Conservation (phyloP, 2,888 invertebrate genomes). For the Lottia gigantea region DNA sequence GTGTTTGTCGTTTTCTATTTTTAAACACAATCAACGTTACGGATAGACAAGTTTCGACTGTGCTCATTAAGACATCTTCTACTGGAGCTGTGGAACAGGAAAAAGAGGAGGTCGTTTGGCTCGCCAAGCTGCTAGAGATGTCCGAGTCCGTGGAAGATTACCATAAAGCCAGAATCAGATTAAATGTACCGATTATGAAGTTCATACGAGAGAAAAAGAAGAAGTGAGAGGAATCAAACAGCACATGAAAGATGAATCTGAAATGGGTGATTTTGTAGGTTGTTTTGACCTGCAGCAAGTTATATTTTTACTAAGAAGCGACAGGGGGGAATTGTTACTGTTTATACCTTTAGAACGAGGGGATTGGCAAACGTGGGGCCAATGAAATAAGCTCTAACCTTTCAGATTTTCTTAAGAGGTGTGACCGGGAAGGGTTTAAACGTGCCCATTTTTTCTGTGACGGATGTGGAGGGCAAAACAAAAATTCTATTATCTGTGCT, state of each 20-base stretch:
- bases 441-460: not conserved
- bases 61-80: not conserved
- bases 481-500: slow-evolving; percentile 12
- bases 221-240: not conserved
- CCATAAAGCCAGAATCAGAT: no score
- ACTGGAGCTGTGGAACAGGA: not conserved
- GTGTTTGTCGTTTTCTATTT: not conserved
- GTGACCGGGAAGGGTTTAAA: not conserved
- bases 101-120: no score
- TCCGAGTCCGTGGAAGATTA: no score
- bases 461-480: slow-evolving; percentile 12
- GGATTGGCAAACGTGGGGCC: not conserved
- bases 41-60: not conserved
- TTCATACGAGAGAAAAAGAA: not conserved
- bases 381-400: not conserved
- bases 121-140: no score
- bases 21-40: not conserved
- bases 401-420: not conserved
- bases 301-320: not conserved
- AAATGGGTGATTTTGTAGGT: not conserved
- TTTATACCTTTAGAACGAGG: not conserved
- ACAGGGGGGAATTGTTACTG: not conserved
- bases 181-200: no score
- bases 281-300: not conserved
- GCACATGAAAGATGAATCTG: not conserved